Evolutionary conservation across 2,113 vertebrate genomes (phyloP).

Genomic region (Podarcis muralis): DNA sequence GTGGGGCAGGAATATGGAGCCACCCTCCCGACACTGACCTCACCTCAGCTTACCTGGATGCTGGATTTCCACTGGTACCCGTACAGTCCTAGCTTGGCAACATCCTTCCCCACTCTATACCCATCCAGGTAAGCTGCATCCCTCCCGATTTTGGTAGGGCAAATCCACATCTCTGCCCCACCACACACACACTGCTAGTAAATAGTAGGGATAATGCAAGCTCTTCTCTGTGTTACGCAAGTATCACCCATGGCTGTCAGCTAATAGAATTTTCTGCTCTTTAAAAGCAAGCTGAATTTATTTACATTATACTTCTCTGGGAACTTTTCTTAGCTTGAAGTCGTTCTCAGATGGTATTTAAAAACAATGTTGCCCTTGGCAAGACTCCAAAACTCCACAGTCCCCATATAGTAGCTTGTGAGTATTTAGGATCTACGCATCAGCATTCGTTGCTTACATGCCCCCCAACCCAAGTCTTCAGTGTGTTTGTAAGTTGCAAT

Average conservation of each 20-base stretch:
- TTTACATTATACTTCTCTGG: slow-evolving; percentile 30
- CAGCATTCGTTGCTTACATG: slow-evolving; percentile 5
- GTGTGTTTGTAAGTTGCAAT: neutral
- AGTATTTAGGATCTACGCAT: slow-evolving; percentile 10
- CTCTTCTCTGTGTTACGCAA: slow-evolving; percentile 9
- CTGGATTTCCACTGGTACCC: no score
- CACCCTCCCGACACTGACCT: no score
- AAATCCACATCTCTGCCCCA: no score
- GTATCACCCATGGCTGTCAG: neutral
- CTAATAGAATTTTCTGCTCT: slow-evolving; percentile 15
- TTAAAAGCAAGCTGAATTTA: slow-evolving; percentile 11
- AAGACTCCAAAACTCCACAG: slow-evolving; percentile 17
- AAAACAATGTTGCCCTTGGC: slow-evolving; percentile 17
- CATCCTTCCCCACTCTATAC: no score
- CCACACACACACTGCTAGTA: neutral
- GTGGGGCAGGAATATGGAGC: no score
- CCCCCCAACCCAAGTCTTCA: neutral
- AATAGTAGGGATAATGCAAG: neutral
- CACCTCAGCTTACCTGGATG: no score
- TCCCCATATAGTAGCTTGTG: slow-evolving; percentile 12
- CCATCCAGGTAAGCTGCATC: no score
- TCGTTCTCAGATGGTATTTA: slow-evolving; percentile 24
- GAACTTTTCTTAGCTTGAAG: neutral
- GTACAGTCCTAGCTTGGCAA: no score
- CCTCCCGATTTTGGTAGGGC: no score